Evolutionary conservation across 2,113 vertebrate species (phyloP).

Genomic region (Cromileptes altivelis): DNA sequence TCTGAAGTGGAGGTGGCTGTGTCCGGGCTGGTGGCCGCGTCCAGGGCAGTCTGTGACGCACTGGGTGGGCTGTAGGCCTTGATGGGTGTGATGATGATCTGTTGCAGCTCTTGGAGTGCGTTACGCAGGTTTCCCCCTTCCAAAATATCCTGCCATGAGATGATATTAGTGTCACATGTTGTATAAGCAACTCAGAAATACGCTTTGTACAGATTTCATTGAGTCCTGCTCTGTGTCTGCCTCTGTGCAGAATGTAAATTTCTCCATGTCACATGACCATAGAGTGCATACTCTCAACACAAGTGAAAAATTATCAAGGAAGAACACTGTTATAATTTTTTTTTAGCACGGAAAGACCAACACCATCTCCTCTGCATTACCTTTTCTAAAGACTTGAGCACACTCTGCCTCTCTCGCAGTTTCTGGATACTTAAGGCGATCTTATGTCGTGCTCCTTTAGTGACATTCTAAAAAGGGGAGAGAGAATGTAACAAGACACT

Average conservation of each 20-base stretch:
- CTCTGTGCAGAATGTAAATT: conserved; percentile 30
- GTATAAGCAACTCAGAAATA: background rate
- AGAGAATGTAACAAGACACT: conserved; percentile 18
- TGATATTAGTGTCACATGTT: background rate
- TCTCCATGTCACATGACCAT: conserved; percentile 23
- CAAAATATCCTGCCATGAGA: conserved; percentile 89
- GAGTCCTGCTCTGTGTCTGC: background rate
- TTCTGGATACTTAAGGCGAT: conserved; percentile 97
- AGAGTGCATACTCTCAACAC: background rate
- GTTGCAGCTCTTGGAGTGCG: conserved; percentile 94
- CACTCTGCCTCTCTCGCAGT: conserved; percentile 91
- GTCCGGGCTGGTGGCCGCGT: conserved; percentile 68
- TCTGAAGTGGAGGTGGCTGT: conserved; percentile 75
- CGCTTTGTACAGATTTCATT: no score
- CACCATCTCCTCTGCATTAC: conserved; percentile 71
- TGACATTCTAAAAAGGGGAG: conserved; percentile 88
- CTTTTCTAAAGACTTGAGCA: conserved; percentile 95
- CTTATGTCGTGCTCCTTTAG: conserved; percentile 96
- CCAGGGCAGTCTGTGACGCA: conserved; percentile 76
- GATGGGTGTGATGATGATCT: conserved; percentile 94
- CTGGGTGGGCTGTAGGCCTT: conserved; percentile 88
- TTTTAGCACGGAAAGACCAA: conserved; percentile 6
- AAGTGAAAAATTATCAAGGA: background rate
- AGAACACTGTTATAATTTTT: background rate
- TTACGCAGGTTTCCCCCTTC: conserved; percentile 95